Conservation (phyloP, 2,888 invertebrate species). For the Agapostemon virescens region DNA sequence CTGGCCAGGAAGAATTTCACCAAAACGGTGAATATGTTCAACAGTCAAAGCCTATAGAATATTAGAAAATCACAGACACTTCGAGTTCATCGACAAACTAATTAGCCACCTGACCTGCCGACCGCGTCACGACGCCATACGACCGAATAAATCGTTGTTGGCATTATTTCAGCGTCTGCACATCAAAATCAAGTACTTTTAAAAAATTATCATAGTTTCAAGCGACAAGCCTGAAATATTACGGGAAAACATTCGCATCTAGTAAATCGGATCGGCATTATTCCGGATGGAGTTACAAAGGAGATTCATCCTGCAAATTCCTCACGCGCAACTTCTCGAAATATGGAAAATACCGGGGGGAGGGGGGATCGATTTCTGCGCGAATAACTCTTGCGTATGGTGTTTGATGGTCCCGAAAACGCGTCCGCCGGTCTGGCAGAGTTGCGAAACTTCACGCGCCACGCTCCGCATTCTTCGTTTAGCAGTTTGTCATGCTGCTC, state of each 20-base stretch:
- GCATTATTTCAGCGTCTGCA: too few species aligned
- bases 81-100: too few species aligned
- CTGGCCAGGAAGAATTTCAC: neutral
- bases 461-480: constrained; percentile 2
- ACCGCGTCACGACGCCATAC: too few species aligned
- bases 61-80: too few species aligned
- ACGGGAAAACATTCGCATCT: neutral
- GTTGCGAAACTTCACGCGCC: constrained; percentile 5
- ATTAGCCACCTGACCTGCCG: too few species aligned
- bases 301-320: neutral
- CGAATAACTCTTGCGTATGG: neutral
- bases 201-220: neutral
- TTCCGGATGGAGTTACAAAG: neutral
- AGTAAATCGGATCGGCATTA: neutral
- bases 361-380: neutral
- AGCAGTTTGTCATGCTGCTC: constrained; percentile 9
- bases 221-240: neutral
- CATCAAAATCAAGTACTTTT: too few species aligned
- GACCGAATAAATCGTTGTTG: too few species aligned
- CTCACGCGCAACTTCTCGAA: neutral
- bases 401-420: constrained; percentile 12
- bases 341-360: neutral
- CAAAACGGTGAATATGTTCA: neutral
- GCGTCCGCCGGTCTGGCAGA: neutral
- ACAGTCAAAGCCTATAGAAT: too few species aligned